Evolutionary conservation across 2,888 invertebrate species (phyloP), one percentile per base, ranked within the genome.

Genomic region (Phortica magna): DNA sequence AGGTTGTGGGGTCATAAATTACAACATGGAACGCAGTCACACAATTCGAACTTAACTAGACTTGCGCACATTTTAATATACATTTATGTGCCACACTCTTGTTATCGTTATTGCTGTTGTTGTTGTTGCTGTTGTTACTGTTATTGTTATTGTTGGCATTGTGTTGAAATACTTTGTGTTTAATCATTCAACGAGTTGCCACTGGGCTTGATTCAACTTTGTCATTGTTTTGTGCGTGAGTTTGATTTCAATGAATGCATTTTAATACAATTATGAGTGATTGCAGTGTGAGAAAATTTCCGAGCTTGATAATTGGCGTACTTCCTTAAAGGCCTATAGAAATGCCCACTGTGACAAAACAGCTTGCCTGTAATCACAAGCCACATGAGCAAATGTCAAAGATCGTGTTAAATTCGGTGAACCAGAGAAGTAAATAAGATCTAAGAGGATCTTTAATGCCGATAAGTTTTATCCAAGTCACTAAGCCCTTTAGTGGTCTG

Each of bases 1-100:
- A 86, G 86, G 75, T 86, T 89, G 88, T 81, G 87, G 70, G 53
- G 88, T 88, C 85, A 85, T 89, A 85, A 85, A 85, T 85, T 86
- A 84, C 78, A 81, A 80, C 82, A 88, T 81, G 79, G 79, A 83
- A 88, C 65, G 82, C 22, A 89, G 70, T 81, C 22, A 71, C 70
- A 71, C 31, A 71, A 55, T 71, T 55, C 43, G 31, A 71, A 71
- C 70, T 55, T 71, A 55, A 31, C 31, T 53, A 53, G 70, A 71
- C 70, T 55, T n/a, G 70, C 70, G 67, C 55, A 55, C 14, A 71
- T 71, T 71, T 71, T 71, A 71, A 55, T 53, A 71, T n/a, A 71
- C 53, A 71, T 71, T 71, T 71, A 61, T 61, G 61, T 61, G 53
- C 70, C 53, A 39, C 88, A 86, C 88, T 87, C 88, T 87, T 43